Base-by-base conservation (phyloP, 2,113 vertebrate genomes). In the Panurus biarmicus region DNA sequence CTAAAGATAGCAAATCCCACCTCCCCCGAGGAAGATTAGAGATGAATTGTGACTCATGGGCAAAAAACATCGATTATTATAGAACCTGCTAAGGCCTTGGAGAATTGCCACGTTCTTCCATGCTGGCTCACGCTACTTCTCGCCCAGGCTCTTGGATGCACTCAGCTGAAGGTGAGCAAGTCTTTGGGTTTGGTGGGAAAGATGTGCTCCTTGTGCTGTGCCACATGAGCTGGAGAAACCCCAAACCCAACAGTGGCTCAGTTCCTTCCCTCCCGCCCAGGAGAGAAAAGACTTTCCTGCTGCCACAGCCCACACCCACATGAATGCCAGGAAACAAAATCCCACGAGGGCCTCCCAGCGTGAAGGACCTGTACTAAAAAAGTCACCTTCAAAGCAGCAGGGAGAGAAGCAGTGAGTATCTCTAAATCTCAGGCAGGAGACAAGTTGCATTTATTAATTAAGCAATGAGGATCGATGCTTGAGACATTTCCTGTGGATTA, bases 401-500 rank as follows among this genome's bases (percentile, higher is more conserved):
- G 61, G 71, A 85, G 87, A 96, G 65, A 66, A 96, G 89, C 89
- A 89, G 80, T 2, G 11, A 53, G 53, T 33, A 75, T 44, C 91
- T 94, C 62, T 95, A 95, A 96, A 95, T 95, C 95, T 95, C 83
- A 90, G 81, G 69, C 84, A 76, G 78, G 77, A 96, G 96, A 94
- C 95, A 97, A 92, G 89, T 92, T 90, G 91, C 81, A 84, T 97
- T 96, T 97, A 97, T 97, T 98, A 98, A 96, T 98, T 97, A 97
- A 98, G 96, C 97, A 97, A 97, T 94, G 96, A 97, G 97, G 97
- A 98, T 97, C 97, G 80, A 97, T 97, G 97, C 96, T 95, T 2
- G 62, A 97, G 97, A 97, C 97, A 91, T 97, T 98, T 98, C 97
- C 97, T 96, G 96, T 95, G 97, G 97, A 98, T 98, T 98, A 97